Percentiles rank a stretch among this genome's conserved stretches.
Conservation (phyloP, 2,113 vertebrate genomes). For the Crotalus helleri region DNA sequence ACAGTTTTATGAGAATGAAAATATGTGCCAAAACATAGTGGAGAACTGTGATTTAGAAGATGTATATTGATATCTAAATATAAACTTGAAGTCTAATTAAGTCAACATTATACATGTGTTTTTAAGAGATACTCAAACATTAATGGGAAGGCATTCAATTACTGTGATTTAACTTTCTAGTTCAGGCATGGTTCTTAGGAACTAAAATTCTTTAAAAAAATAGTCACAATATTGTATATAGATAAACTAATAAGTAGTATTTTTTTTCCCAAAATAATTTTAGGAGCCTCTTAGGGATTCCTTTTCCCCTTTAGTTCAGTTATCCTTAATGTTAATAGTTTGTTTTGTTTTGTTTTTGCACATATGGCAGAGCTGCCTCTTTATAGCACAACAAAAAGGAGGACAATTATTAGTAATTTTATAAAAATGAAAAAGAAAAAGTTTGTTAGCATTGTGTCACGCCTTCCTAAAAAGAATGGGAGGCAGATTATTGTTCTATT, state of each 20-base stretch:
- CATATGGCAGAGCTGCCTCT: not conserved
- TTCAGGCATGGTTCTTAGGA: not conserved
- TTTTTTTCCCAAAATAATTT: not conserved
- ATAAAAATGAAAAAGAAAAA: not conserved
- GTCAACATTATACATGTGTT: not conserved
- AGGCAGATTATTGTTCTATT: not conserved
- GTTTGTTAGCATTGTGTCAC: not conserved
- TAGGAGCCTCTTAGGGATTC: not conserved
- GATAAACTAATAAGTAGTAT: not conserved
- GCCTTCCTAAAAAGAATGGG: not conserved
- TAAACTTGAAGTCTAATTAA: not conserved
- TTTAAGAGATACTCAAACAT: not conserved
- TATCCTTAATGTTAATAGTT: not conserved
- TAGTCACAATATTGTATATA: not conserved
- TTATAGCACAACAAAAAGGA: not conserved
- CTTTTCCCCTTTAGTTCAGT: not conserved
- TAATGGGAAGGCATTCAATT: not conserved
- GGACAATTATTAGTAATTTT: not conserved
- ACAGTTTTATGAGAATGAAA: not conserved
- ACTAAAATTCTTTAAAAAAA: not conserved
- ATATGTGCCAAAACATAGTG: not conserved
- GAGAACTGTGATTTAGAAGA: not conserved
- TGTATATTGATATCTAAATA: not conserved
- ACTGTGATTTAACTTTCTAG: not conserved
- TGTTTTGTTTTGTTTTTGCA: not conserved